Base-by-base conservation (phyloP, 64 coral and sea anemone species). In the Porites lutea region DNA sequence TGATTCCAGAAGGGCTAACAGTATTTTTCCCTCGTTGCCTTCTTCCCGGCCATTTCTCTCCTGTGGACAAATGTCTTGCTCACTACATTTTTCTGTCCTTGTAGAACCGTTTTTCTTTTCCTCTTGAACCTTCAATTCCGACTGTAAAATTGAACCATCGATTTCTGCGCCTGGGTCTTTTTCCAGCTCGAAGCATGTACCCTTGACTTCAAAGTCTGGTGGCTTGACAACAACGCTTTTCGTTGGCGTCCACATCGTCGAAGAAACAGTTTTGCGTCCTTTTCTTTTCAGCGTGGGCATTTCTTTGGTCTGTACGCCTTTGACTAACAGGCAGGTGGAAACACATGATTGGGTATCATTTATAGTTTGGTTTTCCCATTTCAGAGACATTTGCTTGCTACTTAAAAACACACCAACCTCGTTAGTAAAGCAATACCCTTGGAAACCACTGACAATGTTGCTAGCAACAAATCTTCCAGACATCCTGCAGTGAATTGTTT, bases 141-240 rank as follows among this genome's bases (percentile, higher is more conserved):
- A 13, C n/a, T 8, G 8, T 2, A 37, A 4, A 52, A 23, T 48
- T 12, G 13, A n/a, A 23, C 47, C 61, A 20, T 2, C 18, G 19
- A 4, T 15, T 18, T 5, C 2, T 62, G 5, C 37, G 3, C 5
- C 4, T 53, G 5, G 60, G 18, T 69, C 13, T 4, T 19, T 44
- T 18, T 82, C 37, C 20, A 11, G 18, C 52, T 11, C 48, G 13
- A 84, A 47, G 18, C 81, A 21, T 52, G 8, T 68, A 68, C 81
- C 81, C 16, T 65, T 84, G 10, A 84, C 48, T 84, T 84, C 48
- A 5, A 84, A 48, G 13, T 52, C 63, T 70, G 81, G 62, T 4
- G 63, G 63, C 45, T 68, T 68, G 52, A 84, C 81, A 8, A 68
- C 81, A 0, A 83, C 16, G 52, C 81, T 84, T 8, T 66, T 84